phyloP scores from a whole-genome alignment of 2,888 invertebrate species.

The Temnothorax unifasciatus region DNA sequence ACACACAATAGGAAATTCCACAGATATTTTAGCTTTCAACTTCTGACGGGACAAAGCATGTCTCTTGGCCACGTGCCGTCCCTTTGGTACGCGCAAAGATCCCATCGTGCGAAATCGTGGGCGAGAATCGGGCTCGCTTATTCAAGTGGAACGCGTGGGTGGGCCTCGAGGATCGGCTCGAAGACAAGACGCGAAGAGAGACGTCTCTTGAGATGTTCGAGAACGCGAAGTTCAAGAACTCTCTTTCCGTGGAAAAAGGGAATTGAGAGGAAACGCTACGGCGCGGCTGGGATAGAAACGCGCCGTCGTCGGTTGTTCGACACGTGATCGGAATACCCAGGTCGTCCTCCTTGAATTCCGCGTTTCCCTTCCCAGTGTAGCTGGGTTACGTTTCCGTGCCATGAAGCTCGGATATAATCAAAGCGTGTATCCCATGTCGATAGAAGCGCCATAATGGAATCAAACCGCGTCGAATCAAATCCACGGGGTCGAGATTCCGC shows the following conservation, averaged over 20 bases:
- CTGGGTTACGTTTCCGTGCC: conserved; percentile 29
- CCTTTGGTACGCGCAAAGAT: conserved; percentile 21
- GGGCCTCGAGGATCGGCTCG: not conserved
- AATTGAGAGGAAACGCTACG: conserved; percentile 70
- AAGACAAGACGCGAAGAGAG: conserved; percentile 32
- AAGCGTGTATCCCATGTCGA: conserved; percentile 64
- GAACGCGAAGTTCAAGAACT: conserved; percentile 14
- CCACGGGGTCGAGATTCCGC: not conserved
- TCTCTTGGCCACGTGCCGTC: conserved; percentile 24
- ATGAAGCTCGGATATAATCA: conserved; percentile 63
- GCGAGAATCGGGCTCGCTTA: conserved; percentile 38
- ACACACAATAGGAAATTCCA: conserved; percentile 45
- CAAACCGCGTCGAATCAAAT: conserved; percentile 36
- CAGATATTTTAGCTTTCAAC: conserved; percentile 36
- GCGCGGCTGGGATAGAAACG: conserved; percentile 77
- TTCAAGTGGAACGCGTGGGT: not conserved
- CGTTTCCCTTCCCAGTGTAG: conserved; percentile 62
- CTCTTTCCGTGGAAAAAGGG: conserved; percentile 40
- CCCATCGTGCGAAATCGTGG: conserved; percentile 45
- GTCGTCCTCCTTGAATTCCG: conserved; percentile 56
- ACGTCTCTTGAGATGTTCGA: not conserved
- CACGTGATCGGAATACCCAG: conserved; percentile 82
- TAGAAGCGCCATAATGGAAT: conserved; percentile 60
- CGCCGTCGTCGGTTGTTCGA: conserved; percentile 80
- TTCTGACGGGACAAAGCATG: conserved; percentile 21